Evolutionary conservation across 30 jellyfish, hydroid and myxozoan genomes (phyloP), one percentile per base, ranked within the genome.

Genomic region (Aurelia aurita): DNA sequence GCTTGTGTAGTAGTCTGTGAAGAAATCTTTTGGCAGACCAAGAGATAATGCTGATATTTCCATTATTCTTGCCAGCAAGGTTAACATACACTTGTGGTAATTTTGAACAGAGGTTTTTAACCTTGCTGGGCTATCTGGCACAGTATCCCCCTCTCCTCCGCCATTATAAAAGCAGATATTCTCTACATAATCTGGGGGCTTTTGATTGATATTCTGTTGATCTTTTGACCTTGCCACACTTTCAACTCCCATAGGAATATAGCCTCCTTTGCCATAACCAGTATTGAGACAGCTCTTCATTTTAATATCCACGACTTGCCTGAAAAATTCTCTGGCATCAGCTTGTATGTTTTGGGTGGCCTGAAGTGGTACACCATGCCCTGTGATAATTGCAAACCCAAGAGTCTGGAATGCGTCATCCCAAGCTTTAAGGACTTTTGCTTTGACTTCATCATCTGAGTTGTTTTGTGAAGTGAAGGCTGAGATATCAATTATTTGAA

Each of bases 201-300:
- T 65, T 3, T 66, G 10, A 13, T 53, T n/a, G 55, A 51, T 53
- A 28, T 47, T n/a, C 55, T 34, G 31, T 23, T 3, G 85, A 16
- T 49, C 90, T 22, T 10, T 44, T 25, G 91, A 80, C 8, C 76
- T 66, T 65, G 91, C 75, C 7, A 80, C 91, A 80, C 84, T 80
- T 51, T 80, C 91, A 19, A 65, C 69, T 8, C 91, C 91, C 76
- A 67, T 58, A 0, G 91, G 91, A 11, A 80, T 77, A 53, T n/a
- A 80, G 3, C 91, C 91, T 3, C 91, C 91, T 27, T 67, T 80
- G 43, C 91, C 91, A 34, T 80, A 80, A 7, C 91, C 91, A 6
- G 29, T n/a, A 6, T 54, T 19, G 51, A 80, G 69, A 68, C 84
- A 67, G 57, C 83, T 49, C 58, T 66, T 80, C 91, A 80, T 47